Evolutionary conservation across 2,113 vertebrate species (phyloP), one percentile per base, ranked within the genome.

Genomic region (Turnix velox): DNA sequence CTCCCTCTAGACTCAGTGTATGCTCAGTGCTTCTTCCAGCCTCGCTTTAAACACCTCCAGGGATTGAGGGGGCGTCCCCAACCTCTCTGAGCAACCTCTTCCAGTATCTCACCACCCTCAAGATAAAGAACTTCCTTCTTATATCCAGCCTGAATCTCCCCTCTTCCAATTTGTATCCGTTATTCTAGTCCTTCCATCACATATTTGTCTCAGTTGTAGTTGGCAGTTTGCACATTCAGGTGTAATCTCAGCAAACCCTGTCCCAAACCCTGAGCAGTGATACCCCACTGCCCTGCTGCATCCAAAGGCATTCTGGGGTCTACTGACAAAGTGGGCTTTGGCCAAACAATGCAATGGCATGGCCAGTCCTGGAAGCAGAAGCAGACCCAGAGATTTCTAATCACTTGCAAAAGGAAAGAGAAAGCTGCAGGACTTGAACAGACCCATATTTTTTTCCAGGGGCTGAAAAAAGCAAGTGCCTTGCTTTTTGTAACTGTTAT

Each of bases 331-430:
- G 20, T 18, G 18, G 68, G 40, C 28, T 49, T 18, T 9, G 7
- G 6, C 49, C 43, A 45, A 9, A 12, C 14, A 30, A 27, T 5
- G 9, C n/a, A 45, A 15, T 0, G 4, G 49, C 54, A 25, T 24
- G 33, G 57, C 19, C 33, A 2, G 9, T 51, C 40, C 46, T 27
- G 22, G 55, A 69, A 79, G 40, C 28, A 78, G 59, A 19, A 57
- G 24, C 7, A 37, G 14, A 46, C 10, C 18, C 65, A 66, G 39
- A 66, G 31, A 3, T 24, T 77, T 65, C 46, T 40, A 73, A 9
- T 22, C 33, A 10, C 17, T 43, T 43, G 37, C 28, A 46, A 52
- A 42, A 63, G 12, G 46, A 42, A 82, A 74, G 43, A 65, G 59
- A 76, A 63, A 51, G 10, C 23, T 76, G 42, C 51, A 84, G 63